Evolutionary conservation across 2,113 vertebrate genomes (phyloP), one percentile per base, ranked within the genome.

Genomic region (Garra rufa): DNA sequence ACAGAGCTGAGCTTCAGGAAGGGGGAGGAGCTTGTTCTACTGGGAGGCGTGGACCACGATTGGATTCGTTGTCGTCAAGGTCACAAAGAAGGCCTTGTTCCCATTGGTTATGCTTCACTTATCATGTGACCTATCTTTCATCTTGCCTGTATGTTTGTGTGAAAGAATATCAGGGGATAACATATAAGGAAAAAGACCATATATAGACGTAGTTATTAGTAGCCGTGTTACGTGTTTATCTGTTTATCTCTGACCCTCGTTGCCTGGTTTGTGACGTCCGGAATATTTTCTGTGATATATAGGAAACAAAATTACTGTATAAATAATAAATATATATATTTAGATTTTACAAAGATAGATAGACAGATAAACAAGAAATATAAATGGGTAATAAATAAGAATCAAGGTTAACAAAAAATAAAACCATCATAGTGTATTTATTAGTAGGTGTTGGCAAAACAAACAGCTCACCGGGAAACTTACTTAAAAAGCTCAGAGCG

Each of bases 51-150:
- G 88, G 95, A 97, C 28, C 97, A 98, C 19, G 97, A 99, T 89
- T 99, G 97, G 97, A 97, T 99, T 78, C 92, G 93, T 87, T 99
- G 98, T 91, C 95, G 96, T 89, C 96, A 91, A 55, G 96, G 95
- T 41, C 95, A 95, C 81, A 88, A 59, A 78, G 94, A 94, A 81
- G 98, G 98, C 46, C 92, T 95, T 84, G 97, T 99, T 84, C 97
- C 97, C 0, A 97, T 99, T 4, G 95, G 97, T 73, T 99, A 98
- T 86, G 96, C 98, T 0, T 99, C 98, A 28, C 95, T 99, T 0
- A 95, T 99, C 86, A 90, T 98, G 91, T 98, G 95, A 96, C 91
- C 84, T 86, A 38, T 26, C 76, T 41, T 76, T 78, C 26, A 48
- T 76, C 57, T 59, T 76, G 48, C n/a, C 76, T 78, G 82, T 82